Percentiles rank a stretch among this genome's conserved stretches.
phyloP scores from a whole-genome alignment of 2,888 invertebrate genomes.

The Troides oblongomaculatus region DNA sequence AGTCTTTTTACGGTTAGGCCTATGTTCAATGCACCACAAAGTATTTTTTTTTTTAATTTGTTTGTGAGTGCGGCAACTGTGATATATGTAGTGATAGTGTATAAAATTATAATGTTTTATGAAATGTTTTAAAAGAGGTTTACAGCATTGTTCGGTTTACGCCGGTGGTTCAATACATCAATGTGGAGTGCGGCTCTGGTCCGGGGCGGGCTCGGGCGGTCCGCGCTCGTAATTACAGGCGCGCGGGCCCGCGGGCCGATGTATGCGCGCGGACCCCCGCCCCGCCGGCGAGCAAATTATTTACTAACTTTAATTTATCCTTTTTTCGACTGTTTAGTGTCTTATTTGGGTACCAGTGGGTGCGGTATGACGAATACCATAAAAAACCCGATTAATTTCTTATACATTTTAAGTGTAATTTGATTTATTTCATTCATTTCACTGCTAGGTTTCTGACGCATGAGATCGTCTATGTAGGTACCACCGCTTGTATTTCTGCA shows the following conservation, averaged over 20 bases:
- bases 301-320: slow-evolving; percentile 69
- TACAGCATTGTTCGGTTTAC: slow-evolving; percentile 49
- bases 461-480: too few species aligned
- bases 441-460: neutral
- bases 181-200: slow-evolving; percentile 51
- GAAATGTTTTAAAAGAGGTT: slow-evolving; percentile 40
- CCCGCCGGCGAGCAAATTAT: slow-evolving; percentile 64
- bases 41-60: too few species aligned
- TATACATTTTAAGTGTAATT: slow-evolving; percentile 30
- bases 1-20: too few species aligned
- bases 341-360: slow-evolving; percentile 53
- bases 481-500: too few species aligned
- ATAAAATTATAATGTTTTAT: too few species aligned
- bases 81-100: too few species aligned
- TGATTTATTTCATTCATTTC: neutral
- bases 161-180: slow-evolving; percentile 68
- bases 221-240: slow-evolving; percentile 70
- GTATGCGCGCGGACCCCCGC: slow-evolving; percentile 56
- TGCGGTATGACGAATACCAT: slow-evolving; percentile 44
- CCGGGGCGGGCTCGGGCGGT: slow-evolving; percentile 59
- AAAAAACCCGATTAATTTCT: slow-evolving; percentile 42
- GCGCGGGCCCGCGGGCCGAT: slow-evolving; percentile 59
- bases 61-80: too few species aligned
- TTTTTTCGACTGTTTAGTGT: slow-evolving; percentile 46
- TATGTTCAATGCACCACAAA: too few species aligned